phyloP scores from a whole-genome alignment of 92 coral and sea anemone species.

The Epizoanthus illoricatus region DNA sequence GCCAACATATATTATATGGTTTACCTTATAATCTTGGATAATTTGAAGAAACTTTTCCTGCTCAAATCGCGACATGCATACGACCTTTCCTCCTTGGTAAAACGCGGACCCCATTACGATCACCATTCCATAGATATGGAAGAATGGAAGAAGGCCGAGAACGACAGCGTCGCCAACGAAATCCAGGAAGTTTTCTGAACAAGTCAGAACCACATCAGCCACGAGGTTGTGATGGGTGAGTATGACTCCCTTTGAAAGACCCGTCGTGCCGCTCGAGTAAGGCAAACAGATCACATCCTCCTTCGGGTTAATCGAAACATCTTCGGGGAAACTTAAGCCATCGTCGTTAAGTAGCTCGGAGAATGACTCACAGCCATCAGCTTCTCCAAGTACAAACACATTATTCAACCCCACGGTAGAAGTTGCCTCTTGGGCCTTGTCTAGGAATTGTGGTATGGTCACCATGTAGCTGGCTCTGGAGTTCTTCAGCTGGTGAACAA shows the following conservation, averaged over 20 bases:
- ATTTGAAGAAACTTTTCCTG: slow-evolving; percentile 65
- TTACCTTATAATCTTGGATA: slow-evolving; percentile 83
- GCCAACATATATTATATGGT: too few relatives aligned
- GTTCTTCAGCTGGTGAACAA: slow-evolving; percentile 67
- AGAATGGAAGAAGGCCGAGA: slow-evolving; percentile 82
- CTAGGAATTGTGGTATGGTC: slow-evolving; percentile 69
- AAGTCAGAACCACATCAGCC: slow-evolving; percentile 60
- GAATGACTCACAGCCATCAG: slow-evolving; percentile 70
- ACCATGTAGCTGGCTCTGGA: slow-evolving; percentile 59
- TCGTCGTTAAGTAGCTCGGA: slow-evolving; percentile 61
- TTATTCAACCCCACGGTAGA: slow-evolving; percentile 59
- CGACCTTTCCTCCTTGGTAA: slow-evolving; percentile 63
- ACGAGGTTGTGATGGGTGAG: slow-evolving; percentile 83
- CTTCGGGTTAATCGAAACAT: slow-evolving; percentile 64
- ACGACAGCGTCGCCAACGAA: slow-evolving; percentile 43
- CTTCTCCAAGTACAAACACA: slow-evolving; percentile 82
- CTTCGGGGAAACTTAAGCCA: slow-evolving; percentile 56
- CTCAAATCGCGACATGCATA: slow-evolving; percentile 74
- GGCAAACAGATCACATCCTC: slow-evolving; percentile 79
- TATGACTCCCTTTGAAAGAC: slow-evolving; percentile 92
- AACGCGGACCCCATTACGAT: slow-evolving; percentile 51
- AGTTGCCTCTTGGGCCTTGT: slow-evolving; percentile 61
- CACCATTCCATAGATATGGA: slow-evolving; percentile 73
- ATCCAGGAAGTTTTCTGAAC: slow-evolving; percentile 38
- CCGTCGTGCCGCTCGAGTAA: slow-evolving; percentile 94